Evolutionary conservation across 1,140 invertebrate genomes (phyloP).

Genomic region (Trypoxylus dichotomus): DNA sequence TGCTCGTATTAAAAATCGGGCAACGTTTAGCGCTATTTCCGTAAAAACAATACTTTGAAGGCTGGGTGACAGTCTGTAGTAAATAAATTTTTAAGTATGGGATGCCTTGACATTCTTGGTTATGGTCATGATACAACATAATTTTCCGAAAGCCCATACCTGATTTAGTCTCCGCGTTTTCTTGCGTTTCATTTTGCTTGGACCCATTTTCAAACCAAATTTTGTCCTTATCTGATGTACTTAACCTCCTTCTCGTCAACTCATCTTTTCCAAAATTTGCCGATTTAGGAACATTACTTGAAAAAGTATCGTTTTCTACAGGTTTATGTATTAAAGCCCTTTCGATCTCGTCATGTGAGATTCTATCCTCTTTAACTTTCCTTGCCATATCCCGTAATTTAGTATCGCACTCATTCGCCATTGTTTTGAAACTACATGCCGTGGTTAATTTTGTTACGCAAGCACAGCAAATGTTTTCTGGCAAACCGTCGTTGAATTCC

Average conservation of each 20-base stretch:
- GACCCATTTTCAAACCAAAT: background rate
- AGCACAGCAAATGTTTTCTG: background rate
- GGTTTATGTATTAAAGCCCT: too few species aligned
- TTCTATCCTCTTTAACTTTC: background rate
- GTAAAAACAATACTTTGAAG: too few species aligned
- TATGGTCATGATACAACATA: too few species aligned
- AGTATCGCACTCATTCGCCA: background rate
- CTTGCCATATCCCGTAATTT: background rate
- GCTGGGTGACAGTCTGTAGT: too few species aligned
- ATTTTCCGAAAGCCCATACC: too few species aligned
- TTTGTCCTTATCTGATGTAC: background rate
- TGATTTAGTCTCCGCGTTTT: too few species aligned
- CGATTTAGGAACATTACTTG: too few species aligned
- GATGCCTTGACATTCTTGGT: too few species aligned
- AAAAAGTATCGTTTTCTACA: background rate
- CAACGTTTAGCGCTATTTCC: too few species aligned
- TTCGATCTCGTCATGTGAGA: background rate
- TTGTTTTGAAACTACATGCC: background rate
- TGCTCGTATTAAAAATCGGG: too few species aligned
- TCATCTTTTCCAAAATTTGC: background rate
- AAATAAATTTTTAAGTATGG: too few species aligned
- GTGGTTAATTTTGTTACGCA: background rate
- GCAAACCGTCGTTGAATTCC: background rate
- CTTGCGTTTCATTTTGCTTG: too few species aligned
- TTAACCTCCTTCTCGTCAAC: background rate